Evolutionary conservation across 2,113 vertebrate genomes (phyloP), one percentile per base, ranked within the genome.

Genomic region (Tenebrosternarchus preto): DNA sequence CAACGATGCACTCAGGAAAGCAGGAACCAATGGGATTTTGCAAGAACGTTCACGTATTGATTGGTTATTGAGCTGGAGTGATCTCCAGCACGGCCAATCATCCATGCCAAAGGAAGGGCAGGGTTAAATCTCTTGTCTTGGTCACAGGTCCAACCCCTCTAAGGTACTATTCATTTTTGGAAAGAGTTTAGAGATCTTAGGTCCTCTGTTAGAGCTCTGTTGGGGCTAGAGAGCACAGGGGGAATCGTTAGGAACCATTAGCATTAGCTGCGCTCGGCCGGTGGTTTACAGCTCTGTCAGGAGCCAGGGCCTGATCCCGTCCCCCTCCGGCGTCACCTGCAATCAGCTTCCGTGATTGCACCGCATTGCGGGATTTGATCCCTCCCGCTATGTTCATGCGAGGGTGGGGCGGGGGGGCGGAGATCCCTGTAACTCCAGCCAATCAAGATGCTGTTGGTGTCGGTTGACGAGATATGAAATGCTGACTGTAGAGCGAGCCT

Each of bases 401-500:
- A 27, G 43, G 60, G 16, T 36, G 43, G 22, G 33, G 22, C 50
- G 22, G 67, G 31, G 53, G 24, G 31, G 66, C 50, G 12, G 80
- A 84, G 80, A 80, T 73, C 75, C 39, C 55, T 60, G 80, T 75
- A 75, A 9, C 43, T 72, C 69, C n/a, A 53, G 72, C 56, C 74
- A 83, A 84, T 85, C 80, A 87, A 82, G 56, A n/a, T 31, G 27
- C 43, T 6, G 6, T 50, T 12, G 12, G 43, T 12, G 53, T 46
- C 80, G 66, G 56, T 33, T 73, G 71, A 72, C 46, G 76, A 55
- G 68, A 73, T 55, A 27, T 29, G 25, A 68, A 29, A 16, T 27
- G 63, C 31, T 46, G 72, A 79, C 7, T 24, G 66, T 33, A 63
- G 46, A 67, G 68, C 43, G 59, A 5, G 20, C 24, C 5, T 31